These are phyloP conservation scores for Taeniopygia guttata DNA, from an alignment of 2,797 vertebrate genomes.

Conservation along the genomic window DNA sequence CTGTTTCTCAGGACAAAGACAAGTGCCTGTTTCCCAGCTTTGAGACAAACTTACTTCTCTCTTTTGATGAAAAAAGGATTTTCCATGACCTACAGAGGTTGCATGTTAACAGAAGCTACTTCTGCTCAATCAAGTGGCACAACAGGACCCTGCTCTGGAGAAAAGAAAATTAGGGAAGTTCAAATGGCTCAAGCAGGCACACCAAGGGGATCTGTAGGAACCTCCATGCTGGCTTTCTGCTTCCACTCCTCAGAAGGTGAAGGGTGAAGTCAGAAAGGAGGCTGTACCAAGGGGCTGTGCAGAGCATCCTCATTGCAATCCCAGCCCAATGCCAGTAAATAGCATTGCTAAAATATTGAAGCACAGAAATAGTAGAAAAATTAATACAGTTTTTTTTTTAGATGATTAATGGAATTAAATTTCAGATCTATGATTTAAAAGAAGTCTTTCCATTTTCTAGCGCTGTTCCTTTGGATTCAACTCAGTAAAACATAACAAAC, in stretches of 20 bases:
- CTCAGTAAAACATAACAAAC: background rate
- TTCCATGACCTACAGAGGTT: background rate
- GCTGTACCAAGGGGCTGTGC: rapidly evolving
- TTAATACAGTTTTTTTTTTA: background rate
- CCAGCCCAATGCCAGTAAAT: rapidly evolving
- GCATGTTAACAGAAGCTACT: background rate
- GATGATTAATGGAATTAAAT: background rate
- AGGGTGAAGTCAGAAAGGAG: background rate
- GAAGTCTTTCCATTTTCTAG: background rate
- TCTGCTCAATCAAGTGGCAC: background rate
- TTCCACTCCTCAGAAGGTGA: background rate
- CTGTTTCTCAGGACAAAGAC: background rate
- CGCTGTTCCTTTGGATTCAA: background rate
- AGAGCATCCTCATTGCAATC: background rate
- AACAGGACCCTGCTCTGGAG: background rate
- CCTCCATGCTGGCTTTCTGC: rapidly evolving
- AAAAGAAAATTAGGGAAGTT: background rate
- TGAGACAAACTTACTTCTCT: background rate
- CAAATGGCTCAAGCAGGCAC: background rate
- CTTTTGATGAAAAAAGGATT: background rate
- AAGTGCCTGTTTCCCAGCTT: background rate
- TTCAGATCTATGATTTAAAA: background rate
- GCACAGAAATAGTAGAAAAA: background rate
- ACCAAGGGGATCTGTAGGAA: background rate
- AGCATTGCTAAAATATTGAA: background rate